These are phyloP conservation scores for Sarotherodon lohbergeri DNA, from an alignment of 2,113 vertebrate species.

Conservation along the genomic window DNA sequence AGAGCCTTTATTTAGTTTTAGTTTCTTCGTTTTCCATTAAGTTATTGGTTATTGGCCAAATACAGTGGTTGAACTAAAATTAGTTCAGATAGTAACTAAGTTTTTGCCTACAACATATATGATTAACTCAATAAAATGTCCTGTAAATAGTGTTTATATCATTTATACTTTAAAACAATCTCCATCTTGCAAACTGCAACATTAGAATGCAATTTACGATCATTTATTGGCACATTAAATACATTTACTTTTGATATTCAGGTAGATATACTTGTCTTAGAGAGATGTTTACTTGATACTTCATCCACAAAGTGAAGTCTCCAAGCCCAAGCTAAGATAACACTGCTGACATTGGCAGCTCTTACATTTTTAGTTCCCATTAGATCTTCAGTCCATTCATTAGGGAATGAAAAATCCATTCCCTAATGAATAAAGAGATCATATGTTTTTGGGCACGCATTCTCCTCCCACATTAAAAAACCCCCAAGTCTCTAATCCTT, in stretches of 20 bases:
- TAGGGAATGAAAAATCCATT: no score
- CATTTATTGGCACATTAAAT: not conserved
- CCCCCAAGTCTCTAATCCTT: not conserved
- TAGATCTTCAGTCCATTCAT: not conserved
- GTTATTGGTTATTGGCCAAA: not conserved
- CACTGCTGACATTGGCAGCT: not conserved
- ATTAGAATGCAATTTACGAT: not conserved
- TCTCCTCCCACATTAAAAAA: not conserved
- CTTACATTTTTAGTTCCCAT: not conserved
- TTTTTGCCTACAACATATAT: not conserved
- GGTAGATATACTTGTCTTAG: not conserved
- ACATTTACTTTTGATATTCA: not conserved
- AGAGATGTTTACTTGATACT: not conserved
- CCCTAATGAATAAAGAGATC: not conserved
- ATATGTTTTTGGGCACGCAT: not conserved
- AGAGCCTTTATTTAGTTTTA: not conserved
- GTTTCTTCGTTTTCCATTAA: not conserved
- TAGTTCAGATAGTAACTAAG: not conserved
- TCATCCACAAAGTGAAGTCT: not conserved
- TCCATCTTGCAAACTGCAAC: not conserved
- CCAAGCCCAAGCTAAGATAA: not conserved
- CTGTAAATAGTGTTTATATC: not conserved
- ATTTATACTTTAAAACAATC: not conserved
- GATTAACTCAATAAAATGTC: not conserved
- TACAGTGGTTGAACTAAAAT: not conserved